These are phyloP conservation scores for Melipona bicolor DNA, from an alignment of 2,888 invertebrate genomes.

Conservation along the genomic window DNA sequence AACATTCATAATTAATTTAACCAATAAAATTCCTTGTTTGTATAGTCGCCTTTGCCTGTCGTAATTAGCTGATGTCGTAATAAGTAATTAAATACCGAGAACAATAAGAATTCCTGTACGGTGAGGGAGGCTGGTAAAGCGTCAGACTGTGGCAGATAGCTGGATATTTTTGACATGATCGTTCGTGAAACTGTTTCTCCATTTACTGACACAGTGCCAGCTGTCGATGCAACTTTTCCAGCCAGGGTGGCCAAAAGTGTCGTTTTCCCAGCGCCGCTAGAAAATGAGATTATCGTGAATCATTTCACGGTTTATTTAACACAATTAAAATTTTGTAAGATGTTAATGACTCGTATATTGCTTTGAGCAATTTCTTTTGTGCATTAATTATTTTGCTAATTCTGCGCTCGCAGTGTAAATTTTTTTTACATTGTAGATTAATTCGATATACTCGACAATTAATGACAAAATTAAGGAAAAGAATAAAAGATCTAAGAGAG, in stretches of 20 bases:
- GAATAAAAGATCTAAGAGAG: too few relatives aligned
- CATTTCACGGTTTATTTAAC: background rate
- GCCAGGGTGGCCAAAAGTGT: conserved; percentile 86
- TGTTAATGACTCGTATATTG: too few relatives aligned
- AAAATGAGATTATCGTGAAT: conserved; percentile 12
- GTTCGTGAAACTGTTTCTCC: conserved; percentile 84
- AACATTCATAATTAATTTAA: background rate
- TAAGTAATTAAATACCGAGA: conserved; percentile 86
- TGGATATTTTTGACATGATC: conserved; percentile 85
- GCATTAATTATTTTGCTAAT: too few relatives aligned
- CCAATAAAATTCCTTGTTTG: background rate
- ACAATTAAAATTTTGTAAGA: too few relatives aligned
- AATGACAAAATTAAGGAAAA: too few relatives aligned
- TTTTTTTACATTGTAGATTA: too few relatives aligned
- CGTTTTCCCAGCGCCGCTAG: conserved; percentile 87
- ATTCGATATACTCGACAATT: too few relatives aligned
- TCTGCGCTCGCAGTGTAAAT: too few relatives aligned
- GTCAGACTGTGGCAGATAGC: conserved; percentile 89
- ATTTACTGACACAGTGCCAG: conserved; percentile 83
- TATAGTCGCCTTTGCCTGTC: too few relatives aligned
- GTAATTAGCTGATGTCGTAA: too few relatives aligned
- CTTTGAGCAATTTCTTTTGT: too few relatives aligned
- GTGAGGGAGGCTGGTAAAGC: conserved; percentile 87
- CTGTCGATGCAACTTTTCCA: conserved; percentile 85
- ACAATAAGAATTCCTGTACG: conserved; percentile 88